Percentiles rank a stretch among this genome's conserved stretches.
These are phyloP conservation scores for Microctenopoma steveboyesi DNA, from an alignment of 2,797 vertebrate species.

Conservation along the genomic window DNA sequence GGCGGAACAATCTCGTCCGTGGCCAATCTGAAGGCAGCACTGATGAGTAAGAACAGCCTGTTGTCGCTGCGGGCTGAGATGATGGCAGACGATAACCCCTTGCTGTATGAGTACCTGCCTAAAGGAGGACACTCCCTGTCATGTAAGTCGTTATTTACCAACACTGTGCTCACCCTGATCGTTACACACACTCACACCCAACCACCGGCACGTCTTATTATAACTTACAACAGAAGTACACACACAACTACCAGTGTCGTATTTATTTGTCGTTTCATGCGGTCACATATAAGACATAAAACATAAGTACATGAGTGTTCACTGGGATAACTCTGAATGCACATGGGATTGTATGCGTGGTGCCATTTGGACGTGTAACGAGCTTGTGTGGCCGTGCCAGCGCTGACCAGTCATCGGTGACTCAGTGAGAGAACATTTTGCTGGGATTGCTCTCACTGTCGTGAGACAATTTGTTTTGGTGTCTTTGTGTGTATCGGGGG, in stretches of 20 bases:
- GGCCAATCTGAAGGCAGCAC: constrained; percentile 94
- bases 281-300: constrained; percentile 44
- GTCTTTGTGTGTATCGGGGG: constrained; percentile 56
- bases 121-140: constrained; percentile 94
- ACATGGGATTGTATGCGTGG: constrained; percentile 24
- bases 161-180: constrained; percentile 41
- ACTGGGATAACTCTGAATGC: constrained; percentile 46
- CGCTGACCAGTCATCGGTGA: constrained; percentile 73
- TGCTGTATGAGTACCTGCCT: constrained; percentile 97
- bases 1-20: constrained; percentile 86
- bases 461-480: constrained; percentile 71
- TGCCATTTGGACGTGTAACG: constrained; percentile 45
- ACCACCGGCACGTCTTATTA: constrained; percentile 21
- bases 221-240: constrained; percentile 14
- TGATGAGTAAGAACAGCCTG: constrained; percentile 98
- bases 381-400: constrained; percentile 59
- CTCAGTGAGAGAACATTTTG: constrained; percentile 81
- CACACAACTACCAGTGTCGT: constrained; percentile 8
- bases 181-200: constrained; percentile 28
- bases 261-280: neutral
- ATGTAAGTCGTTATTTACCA: constrained; percentile 86
- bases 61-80: constrained; percentile 94
- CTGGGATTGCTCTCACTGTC: constrained; percentile 63
- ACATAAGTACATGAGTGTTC: constrained; percentile 35
- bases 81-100: constrained; percentile 93